Evolutionary conservation across 2,888 invertebrate genomes (phyloP), one percentile per base, ranked within the genome.

Genomic region (Dioctria linearis): DNA sequence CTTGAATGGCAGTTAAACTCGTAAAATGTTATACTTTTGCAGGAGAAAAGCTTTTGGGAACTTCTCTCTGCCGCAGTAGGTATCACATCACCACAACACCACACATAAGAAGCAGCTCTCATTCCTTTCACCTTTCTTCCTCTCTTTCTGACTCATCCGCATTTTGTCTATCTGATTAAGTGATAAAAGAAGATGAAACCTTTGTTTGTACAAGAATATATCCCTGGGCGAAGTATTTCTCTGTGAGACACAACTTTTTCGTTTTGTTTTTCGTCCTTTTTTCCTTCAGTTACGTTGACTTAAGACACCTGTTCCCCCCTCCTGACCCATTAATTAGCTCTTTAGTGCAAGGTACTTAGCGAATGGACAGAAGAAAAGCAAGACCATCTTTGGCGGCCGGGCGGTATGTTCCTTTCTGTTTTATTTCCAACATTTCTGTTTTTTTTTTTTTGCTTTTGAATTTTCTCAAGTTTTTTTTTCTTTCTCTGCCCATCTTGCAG

Each of bases 281-380:
- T 39, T 61, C 6, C 37, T 61, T 5, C 61, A 39, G 61, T 25
- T 61, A 61, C n/a, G 61, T 61, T 61, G 61, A 61, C 61, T 25
- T 37, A 25, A 61, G 25, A 61, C 61, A 61, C 61, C 37, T 61
- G 51, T 11, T 51, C 37, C 61, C 61, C 37, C 37, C 25, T 9
- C 49, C 61, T 61, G 61, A 61, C 61, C 25, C n/a, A 61, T 61
- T 61, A 61, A 61, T 61, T 61, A 61, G 61, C 4, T 61, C n/a
- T 25, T 25, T 61, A 61, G 61, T 8, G 37, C 11, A 61, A 61
- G 61, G 61, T 61, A 37, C 61, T 61, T 13, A 61, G 37, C 11
- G 4, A 61, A 5, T 61, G 5, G 61, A 37, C 61, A 61, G 11
- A 25, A 61, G 61, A 37, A 25, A 39, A 4, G 25, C 61, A 4